A percentile compares a stretch with the other conserved stretches of the same genome.
Evolutionary conservation across 2,797 vertebrate species (phyloP).

Genomic region (Podargus strigoides): DNA sequence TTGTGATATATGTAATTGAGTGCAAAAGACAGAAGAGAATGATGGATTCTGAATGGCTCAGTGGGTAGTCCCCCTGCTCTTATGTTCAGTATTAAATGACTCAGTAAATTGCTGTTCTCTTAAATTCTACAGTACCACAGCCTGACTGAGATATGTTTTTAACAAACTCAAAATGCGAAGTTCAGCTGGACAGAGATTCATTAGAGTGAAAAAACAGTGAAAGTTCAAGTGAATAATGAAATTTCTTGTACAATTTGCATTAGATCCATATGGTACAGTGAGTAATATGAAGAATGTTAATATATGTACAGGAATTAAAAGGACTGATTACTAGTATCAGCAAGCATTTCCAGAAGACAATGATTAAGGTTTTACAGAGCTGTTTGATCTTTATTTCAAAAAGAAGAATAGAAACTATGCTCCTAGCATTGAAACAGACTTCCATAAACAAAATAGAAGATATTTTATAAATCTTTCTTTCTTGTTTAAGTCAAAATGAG

Average conservation of each 20-base stretch:
- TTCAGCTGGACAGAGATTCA: not conserved
- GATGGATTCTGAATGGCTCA: not conserved
- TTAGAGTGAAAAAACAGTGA: not conserved
- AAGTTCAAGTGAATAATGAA: not conserved
- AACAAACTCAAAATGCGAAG: not conserved
- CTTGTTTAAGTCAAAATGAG: not conserved
- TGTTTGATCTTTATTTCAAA: not conserved
- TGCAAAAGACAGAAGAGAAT: not conserved
- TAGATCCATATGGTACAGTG: conserved; percentile 8
- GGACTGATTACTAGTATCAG: not conserved
- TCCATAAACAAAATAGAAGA: conserved; percentile 3
- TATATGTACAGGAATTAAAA: not conserved
- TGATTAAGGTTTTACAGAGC: not conserved
- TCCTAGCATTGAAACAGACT: not conserved
- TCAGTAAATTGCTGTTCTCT: conserved; percentile 15
- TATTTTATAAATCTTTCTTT: conserved; percentile 10
- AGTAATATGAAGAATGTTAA: conserved; percentile 20
- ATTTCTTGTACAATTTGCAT: not conserved
- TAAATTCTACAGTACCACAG: not conserved
- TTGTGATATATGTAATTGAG: not conserved
- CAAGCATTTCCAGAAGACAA: not conserved
- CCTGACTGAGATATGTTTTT: not conserved
- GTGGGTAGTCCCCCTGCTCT: not conserved
- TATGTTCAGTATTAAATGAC: not conserved
- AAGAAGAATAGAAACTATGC: not conserved